Conservation (phyloP, 2,888 invertebrate species). For the Perithous albicinctus region DNA sequence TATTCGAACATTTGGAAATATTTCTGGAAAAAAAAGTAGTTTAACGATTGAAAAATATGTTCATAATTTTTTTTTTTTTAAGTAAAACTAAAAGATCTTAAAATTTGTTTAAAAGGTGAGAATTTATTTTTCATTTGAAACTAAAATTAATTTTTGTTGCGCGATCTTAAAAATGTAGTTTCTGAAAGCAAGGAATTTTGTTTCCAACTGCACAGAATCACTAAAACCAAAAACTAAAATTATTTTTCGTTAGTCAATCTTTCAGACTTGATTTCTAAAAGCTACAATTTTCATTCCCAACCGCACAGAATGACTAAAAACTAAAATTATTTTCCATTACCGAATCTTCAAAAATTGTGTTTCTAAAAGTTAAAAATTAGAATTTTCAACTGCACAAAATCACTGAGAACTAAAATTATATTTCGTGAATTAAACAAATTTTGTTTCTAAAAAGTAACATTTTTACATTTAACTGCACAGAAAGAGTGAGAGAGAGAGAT, state of each 20-base stretch:
- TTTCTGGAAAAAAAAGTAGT: neutral
- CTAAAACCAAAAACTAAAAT: neutral
- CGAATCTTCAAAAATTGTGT: neutral
- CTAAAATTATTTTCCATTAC: neutral
- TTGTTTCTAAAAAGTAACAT: neutral
- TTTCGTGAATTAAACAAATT: too few relatives aligned
- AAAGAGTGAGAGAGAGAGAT: too few relatives aligned
- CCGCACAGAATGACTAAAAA: neutral
- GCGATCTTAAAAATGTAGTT: neutral
- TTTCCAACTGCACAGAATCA: neutral
- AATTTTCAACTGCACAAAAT: neutral
- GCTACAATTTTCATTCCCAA: neutral
- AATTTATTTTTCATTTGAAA: too few relatives aligned
- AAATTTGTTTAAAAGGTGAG: too few relatives aligned
- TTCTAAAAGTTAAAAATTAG: neutral
- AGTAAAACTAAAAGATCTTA: too few relatives aligned
- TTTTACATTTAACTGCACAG: too few relatives aligned
- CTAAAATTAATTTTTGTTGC: too few relatives aligned
- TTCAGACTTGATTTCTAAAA: neutral
- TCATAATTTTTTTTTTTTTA: too few relatives aligned
- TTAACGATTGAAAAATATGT: too few relatives aligned
- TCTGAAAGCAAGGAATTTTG: neutral
- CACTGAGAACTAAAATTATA: too few relatives aligned
- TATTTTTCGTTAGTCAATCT: too few relatives aligned
- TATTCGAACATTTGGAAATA: neutral